phyloP scores from a whole-genome alignment of 2,888 invertebrate species.

The Torymus aiolomorphi region DNA sequence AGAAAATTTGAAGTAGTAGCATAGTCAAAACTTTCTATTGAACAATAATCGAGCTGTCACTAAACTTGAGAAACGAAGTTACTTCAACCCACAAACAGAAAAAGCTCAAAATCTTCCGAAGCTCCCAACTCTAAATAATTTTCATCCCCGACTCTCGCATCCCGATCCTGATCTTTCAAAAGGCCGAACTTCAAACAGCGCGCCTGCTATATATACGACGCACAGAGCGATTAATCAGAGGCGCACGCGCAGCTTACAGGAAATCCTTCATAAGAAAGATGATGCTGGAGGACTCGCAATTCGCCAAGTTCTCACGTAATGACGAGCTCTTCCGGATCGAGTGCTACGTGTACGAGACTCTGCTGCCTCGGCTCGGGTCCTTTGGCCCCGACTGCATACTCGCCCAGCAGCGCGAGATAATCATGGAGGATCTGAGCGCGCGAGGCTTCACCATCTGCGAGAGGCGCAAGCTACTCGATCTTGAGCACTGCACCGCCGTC shows the following conservation, averaged over 20 bases:
- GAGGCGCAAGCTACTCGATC: slow-evolving; percentile 62
- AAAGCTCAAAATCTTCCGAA: no score
- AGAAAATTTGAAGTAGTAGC: no score
- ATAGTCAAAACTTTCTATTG: no score
- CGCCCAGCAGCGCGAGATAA: slow-evolving; percentile 61
- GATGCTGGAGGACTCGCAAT: slow-evolving; percentile 56
- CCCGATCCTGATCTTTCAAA: no score
- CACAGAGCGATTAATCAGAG: no score
- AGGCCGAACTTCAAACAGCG: no score
- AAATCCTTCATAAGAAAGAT: slow-evolving; percentile 63
- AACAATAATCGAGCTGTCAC: no score
- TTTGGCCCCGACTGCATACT: slow-evolving; percentile 62
- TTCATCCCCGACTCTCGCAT: no score
- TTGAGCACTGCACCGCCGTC: slow-evolving; percentile 62
- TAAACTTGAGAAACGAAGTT: no score
- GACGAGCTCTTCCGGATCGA: slow-evolving; percentile 64
- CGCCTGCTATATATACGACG: no score
- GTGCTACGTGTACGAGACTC: slow-evolving; percentile 60
- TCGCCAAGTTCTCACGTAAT: slow-evolving; percentile 54
- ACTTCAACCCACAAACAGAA: no score
- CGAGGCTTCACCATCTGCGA: slow-evolving; percentile 61
- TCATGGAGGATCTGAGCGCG: slow-evolving; percentile 65
- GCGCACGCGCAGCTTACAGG: slow-evolving; percentile 59
- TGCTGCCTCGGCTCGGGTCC: slow-evolving; percentile 60
- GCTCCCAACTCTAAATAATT: no score